A percentile compares a stretch with the other conserved stretches of the same genome.
Evolutionary conservation across 1,140 invertebrate species (phyloP).

Genomic region (Muscidifurax raptorellus): DNA sequence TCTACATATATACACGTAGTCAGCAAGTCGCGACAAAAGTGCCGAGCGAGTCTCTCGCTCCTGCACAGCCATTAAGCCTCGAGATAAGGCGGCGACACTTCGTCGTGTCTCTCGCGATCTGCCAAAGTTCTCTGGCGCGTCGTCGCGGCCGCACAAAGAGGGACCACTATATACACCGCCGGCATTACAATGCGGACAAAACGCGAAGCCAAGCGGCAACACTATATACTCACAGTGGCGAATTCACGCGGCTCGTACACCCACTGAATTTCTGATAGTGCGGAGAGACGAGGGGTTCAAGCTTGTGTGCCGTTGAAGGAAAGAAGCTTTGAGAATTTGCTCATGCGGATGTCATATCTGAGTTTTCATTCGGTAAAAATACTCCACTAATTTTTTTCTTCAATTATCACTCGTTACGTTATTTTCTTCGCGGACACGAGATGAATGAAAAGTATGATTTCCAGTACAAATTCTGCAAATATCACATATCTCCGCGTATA

Average conservation of each 20-base stretch:
- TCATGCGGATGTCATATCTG: too few relatives aligned
- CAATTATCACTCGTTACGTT: too few relatives aligned
- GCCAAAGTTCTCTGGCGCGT: not conserved
- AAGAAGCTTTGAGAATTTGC: too few relatives aligned
- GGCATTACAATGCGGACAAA: constrained; percentile 25
- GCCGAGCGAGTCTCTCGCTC: not conserved
- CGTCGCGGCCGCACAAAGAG: not conserved
- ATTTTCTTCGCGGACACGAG: too few relatives aligned
- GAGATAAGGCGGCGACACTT: constrained; percentile 14
- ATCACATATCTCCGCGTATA: too few relatives aligned
- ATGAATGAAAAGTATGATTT: too few relatives aligned
- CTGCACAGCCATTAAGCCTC: not conserved
- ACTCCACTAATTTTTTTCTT: too few relatives aligned
- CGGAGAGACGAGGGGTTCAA: not conserved
- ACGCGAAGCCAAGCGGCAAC: constrained; percentile 1
- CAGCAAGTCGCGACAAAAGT: not conserved
- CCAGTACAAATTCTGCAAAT: too few relatives aligned
- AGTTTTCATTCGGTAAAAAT: too few relatives aligned
- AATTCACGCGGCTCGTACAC: constrained; percentile 1
- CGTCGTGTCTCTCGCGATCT: not conserved
- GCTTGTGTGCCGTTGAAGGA: too few relatives aligned
- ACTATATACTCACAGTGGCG: not conserved
- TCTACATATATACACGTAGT: not conserved
- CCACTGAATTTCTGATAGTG: constrained; percentile 5
- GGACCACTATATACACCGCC: not conserved